Conservation (phyloP, 2,888 invertebrate genomes). For the Congeria kusceri region DNA sequence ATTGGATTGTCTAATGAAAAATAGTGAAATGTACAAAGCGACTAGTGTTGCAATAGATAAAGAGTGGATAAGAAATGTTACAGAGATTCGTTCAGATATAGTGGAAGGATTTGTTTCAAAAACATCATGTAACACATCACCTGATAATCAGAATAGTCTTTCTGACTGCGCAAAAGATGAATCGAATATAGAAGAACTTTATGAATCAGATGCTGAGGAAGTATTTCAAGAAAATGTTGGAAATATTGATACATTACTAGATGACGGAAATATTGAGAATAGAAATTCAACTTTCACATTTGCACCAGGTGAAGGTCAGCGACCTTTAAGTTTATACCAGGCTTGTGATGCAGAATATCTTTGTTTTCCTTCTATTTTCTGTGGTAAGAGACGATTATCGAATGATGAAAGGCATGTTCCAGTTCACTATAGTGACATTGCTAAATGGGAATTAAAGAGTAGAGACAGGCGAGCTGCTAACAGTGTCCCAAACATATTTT, state of each 20-base stretch:
- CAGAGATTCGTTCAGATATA: too few relatives aligned
- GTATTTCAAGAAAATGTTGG: conserved; percentile 39
- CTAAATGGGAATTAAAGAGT: conserved; percentile 50
- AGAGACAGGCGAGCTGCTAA: conserved; percentile 38
- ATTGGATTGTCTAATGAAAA: conserved; percentile 48
- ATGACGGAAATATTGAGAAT: conserved; percentile 35
- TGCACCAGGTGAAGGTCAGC: conserved; percentile 53
- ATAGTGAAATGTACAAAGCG: conserved; percentile 47
- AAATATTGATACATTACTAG: conserved; percentile 44
- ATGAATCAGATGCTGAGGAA: conserved; percentile 44
- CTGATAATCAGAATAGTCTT: too few relatives aligned
- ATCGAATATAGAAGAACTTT: too few relatives aligned
- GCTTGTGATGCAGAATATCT: conserved; percentile 30
- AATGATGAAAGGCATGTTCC: conserved; percentile 35
- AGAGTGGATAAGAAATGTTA: too few relatives aligned
- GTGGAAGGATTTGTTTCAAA: too few relatives aligned
- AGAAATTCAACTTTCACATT: conserved; percentile 32
- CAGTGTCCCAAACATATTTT: conserved; percentile 54
- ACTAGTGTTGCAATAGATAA: too few relatives aligned
- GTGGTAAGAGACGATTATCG: conserved; percentile 26
- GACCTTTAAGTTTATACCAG: conserved; percentile 42
- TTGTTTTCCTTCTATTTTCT: conserved; percentile 43
- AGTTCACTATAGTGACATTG: conserved; percentile 55
- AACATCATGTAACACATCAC: too few relatives aligned
- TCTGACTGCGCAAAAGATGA: too few relatives aligned